A percentile compares a stretch with the other conserved stretches of the same genome.
Conservation (phyloP, 2,888 invertebrate species). For the Noctuana brunneofusca region DNA sequence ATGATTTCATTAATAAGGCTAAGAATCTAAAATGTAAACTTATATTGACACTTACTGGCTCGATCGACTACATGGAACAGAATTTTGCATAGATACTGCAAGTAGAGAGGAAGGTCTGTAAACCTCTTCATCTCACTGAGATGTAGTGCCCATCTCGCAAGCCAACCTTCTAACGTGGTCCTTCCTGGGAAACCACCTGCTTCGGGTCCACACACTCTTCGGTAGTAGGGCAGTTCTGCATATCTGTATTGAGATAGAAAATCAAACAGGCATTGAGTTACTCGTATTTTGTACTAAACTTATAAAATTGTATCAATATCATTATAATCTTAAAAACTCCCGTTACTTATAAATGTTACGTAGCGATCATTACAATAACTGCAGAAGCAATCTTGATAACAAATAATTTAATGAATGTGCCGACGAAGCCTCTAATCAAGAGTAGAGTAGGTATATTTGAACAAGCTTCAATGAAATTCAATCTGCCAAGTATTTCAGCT, state of each 20-base stretch:
- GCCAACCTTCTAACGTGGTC: slow-evolving; percentile 86
- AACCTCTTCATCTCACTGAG: slow-evolving; percentile 74
- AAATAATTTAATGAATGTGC: too few species aligned
- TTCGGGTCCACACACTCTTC: slow-evolving; percentile 71
- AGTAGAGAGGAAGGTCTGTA: slow-evolving; percentile 87
- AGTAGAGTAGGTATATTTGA: too few species aligned
- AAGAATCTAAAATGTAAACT: too few species aligned
- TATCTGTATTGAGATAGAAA: slow-evolving; percentile 51
- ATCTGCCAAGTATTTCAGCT: not conserved
- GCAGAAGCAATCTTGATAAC: too few species aligned
- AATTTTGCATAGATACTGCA: slow-evolving; percentile 88
- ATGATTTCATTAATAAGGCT: too few species aligned
- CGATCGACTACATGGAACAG: slow-evolving; percentile 87
- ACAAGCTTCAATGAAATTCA: not conserved
- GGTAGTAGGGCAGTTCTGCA: slow-evolving; percentile 73
- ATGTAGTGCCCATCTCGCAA: slow-evolving; percentile 86
- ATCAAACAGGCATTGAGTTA: not conserved
- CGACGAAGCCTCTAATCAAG: not conserved
- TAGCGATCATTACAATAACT: too few species aligned
- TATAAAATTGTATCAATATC: too few species aligned
- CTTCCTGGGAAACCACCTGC: slow-evolving; percentile 73
- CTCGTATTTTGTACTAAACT: too few species aligned
- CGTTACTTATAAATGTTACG: too few species aligned
- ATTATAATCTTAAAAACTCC: too few species aligned
- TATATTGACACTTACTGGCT: slow-evolving; percentile 75